Evolutionary conservation across 2,888 invertebrate species (phyloP).

Genomic region (Mesoligia furuncula): DNA sequence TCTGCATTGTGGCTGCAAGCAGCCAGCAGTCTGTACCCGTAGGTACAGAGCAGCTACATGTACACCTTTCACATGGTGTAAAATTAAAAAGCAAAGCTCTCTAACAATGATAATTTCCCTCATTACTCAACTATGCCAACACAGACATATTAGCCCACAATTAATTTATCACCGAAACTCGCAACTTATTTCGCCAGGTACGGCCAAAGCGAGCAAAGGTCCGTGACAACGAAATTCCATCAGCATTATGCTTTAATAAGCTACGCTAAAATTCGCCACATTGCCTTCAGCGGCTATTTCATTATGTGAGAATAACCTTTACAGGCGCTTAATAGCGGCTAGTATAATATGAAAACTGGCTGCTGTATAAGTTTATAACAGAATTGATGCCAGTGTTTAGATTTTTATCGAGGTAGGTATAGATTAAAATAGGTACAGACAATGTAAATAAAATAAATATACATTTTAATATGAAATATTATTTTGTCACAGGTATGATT

Average conservation of each 20-base stretch:
- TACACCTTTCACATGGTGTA: background rate
- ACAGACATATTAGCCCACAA: constrained; percentile 45
- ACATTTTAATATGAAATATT: background rate
- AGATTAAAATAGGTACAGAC: background rate
- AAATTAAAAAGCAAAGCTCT: constrained; percentile 1
- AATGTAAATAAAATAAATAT: background rate
- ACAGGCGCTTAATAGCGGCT: constrained; percentile 39
- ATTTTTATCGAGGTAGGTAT: background rate
- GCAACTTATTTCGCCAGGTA: constrained; percentile 49
- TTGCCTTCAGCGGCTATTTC: constrained; percentile 76
- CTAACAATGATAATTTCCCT: constrained; percentile 31
- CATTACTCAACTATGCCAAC: constrained; percentile 34
- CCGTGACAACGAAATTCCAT: constrained; percentile 83
- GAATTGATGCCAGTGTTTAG: constrained; percentile 6
- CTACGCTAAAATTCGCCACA: constrained; percentile 78
- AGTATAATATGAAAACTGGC: constrained; percentile 24
- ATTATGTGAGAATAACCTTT: constrained; percentile 74
- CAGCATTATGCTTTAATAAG: constrained; percentile 84
- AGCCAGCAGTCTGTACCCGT: background rate
- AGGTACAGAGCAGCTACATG: background rate
- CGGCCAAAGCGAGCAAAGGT: constrained; percentile 63
- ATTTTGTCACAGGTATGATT: background rate
- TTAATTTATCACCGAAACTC: constrained; percentile 58
- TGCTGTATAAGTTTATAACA: constrained; percentile 40
- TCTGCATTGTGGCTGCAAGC: background rate